Evolutionary conservation across 2,888 invertebrate genomes (phyloP).

Genomic region (Nebria salina): DNA sequence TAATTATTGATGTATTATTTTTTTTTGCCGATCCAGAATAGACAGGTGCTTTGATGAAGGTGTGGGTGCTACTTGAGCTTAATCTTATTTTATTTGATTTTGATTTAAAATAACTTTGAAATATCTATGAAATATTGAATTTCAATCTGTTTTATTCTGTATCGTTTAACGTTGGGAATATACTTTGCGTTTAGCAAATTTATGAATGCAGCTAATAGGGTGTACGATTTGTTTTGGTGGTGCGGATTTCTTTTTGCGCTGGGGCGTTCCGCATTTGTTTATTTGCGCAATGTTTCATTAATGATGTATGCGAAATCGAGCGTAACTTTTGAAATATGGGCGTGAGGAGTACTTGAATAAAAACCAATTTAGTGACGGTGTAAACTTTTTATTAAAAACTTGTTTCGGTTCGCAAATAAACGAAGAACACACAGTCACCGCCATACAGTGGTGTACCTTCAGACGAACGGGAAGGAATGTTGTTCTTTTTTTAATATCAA

Average conservation of each 20-base stretch:
- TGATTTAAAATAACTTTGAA: background rate
- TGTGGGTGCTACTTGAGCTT: background rate
- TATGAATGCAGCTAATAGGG: background rate
- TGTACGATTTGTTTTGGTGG: background rate
- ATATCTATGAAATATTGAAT: no score
- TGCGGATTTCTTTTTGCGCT: slow-evolving; percentile 6
- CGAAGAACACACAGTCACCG: slow-evolving; percentile 31
- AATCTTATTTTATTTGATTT: background rate
- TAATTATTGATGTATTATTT: slow-evolving; percentile 23
- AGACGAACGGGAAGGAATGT: background rate
- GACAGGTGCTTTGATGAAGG: background rate
- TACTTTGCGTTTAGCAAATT: background rate
- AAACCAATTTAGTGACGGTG: slow-evolving; percentile 43
- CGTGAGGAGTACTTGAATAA: slow-evolving; percentile 39
- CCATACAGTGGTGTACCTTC: background rate
- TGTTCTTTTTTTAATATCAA: slow-evolving; percentile 13
- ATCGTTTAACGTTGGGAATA: no score
- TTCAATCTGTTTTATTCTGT: no score
- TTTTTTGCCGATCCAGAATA: slow-evolving; percentile 14
- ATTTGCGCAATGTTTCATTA: slow-evolving; percentile 42
- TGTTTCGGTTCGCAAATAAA: slow-evolving; percentile 44
- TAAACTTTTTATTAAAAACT: slow-evolving; percentile 46
- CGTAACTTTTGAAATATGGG: slow-evolving; percentile 37
- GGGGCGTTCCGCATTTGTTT: slow-evolving; percentile 26
- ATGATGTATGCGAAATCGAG: slow-evolving; percentile 39